Percentiles rank a stretch among this genome's conserved stretches.
phyloP scores from a whole-genome alignment of 2,797 vertebrate species.

The Myoxocephalus aenaeus region DNA sequence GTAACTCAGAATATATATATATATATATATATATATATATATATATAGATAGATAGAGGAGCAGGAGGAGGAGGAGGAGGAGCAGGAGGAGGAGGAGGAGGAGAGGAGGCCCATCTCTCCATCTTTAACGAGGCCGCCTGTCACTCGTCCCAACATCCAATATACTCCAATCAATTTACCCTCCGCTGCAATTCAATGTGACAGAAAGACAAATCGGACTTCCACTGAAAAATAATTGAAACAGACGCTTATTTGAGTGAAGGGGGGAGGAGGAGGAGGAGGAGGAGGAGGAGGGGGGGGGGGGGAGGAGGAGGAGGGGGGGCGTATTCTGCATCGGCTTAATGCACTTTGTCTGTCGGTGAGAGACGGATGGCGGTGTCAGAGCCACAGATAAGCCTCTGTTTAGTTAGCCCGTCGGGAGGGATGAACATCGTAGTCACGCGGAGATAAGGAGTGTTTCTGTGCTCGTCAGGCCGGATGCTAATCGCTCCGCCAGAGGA shows the following conservation, averaged over 20 bases:
- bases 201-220: constrained; percentile 76
- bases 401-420: constrained; percentile 66
- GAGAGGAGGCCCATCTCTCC: constrained; percentile 17
- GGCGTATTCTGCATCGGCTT: constrained; percentile 45
- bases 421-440: constrained; percentile 65
- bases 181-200: constrained; percentile 63
- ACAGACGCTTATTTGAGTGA: constrained; percentile 68
- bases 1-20: no score
- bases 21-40: no score
- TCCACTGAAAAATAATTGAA: constrained; percentile 77
- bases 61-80: no score
- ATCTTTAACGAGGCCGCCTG: constrained; percentile 49
- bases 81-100: no score
- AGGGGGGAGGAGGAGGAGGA: constrained; percentile 2
- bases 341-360: constrained; percentile 52
- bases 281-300: neutral
- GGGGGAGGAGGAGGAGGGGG: constrained; percentile 17
- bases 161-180: constrained; percentile 71
- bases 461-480: constrained; percentile 48
- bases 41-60: no score
- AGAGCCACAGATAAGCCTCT: constrained; percentile 69
- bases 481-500: constrained; percentile 67
- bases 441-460: constrained; percentile 73
- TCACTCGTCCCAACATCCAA: constrained; percentile 56
- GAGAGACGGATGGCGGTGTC: constrained; percentile 78